Conservation (phyloP, 2,888 invertebrate species). For the Bellardia bayeri region DNA sequence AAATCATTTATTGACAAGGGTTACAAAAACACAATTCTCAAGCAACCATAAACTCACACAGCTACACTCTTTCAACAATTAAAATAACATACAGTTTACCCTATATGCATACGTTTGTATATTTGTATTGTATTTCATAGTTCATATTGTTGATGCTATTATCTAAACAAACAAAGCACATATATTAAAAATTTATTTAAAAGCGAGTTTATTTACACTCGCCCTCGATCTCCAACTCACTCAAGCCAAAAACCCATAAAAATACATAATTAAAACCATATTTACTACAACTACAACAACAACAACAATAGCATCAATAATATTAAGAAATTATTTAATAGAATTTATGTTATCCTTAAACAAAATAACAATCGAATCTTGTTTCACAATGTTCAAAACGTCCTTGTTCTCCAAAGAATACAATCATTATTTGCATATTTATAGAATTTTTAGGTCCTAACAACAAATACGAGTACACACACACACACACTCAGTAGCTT, state of each 20-base stretch:
- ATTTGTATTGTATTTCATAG: conserved; percentile 3
- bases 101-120: background rate
- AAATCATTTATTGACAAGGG: conserved; percentile 35
- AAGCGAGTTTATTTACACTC: too few relatives aligned
- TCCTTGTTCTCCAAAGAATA: conserved; percentile 23
- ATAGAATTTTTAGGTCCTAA: conserved; percentile 44
- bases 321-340: conserved; percentile 35
- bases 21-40: background rate
- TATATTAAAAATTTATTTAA: background rate
- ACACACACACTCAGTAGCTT: too few relatives aligned
- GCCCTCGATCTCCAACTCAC: too few relatives aligned
- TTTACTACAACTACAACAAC: background rate
- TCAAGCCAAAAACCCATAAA: background rate
- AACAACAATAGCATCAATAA: background rate
- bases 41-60: background rate
- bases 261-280: conserved; percentile 50
- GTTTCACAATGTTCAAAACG: conserved; percentile 24
- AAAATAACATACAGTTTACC: background rate
- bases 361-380: conserved; percentile 60
- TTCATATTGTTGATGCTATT: background rate
- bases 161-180: background rate
- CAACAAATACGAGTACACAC: background rate
- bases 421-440: conserved; percentile 60
- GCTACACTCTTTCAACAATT: background rate
- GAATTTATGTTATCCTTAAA: conserved; percentile 53